phyloP scores from a whole-genome alignment of 37 sponge, comb jelly and placozoan species.

The Tethya wilhelma region DNA sequence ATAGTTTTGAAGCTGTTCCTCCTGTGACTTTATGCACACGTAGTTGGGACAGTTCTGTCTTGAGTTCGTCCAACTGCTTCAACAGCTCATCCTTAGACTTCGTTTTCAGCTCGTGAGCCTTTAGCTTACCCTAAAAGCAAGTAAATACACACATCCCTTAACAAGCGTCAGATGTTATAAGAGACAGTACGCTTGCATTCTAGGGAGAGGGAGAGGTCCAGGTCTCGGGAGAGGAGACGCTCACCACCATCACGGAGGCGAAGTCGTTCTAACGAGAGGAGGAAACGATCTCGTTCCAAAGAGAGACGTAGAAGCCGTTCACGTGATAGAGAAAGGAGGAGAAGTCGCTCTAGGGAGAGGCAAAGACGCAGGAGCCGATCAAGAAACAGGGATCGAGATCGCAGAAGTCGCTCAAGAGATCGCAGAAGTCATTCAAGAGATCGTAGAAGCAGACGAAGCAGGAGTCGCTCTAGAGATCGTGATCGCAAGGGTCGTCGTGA shows the following conservation, averaged over 20 bases:
- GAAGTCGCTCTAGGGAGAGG: slow-evolving; percentile 42
- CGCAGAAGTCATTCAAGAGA: neutral
- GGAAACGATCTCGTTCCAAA: slow-evolving; percentile 19
- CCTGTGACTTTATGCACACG: slow-evolving; percentile 97
- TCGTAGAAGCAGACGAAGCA: neutral
- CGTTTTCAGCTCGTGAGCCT: slow-evolving; percentile 91
- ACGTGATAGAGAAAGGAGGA: neutral
- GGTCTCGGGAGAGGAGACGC: neutral
- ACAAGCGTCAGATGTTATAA: too few relatives aligned
- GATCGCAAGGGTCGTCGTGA: neutral
- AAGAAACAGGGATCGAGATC: slow-evolving; percentile 17
- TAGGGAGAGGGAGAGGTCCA: slow-evolving; percentile 9
- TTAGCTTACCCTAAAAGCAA: slow-evolving; percentile 62
- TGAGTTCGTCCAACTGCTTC: slow-evolving; percentile 93
- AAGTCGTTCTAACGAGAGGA: slow-evolving; percentile 26
- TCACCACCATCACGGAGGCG: slow-evolving; percentile 26
- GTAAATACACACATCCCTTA: too few relatives aligned
- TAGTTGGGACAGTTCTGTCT: slow-evolving; percentile 93
- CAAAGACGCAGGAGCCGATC: slow-evolving; percentile 34
- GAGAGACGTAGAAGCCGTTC: slow-evolving; percentile 18
- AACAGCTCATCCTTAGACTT: slow-evolving; percentile 92
- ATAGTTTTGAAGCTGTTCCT: slow-evolving; percentile 93
- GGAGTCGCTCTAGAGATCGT: neutral
- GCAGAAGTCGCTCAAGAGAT: slow-evolving; percentile 22
- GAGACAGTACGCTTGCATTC: too few relatives aligned